These are phyloP conservation scores for Microcaecilia unicolor DNA, from an alignment of 2,797 vertebrate genomes.

Conservation along the genomic window DNA sequence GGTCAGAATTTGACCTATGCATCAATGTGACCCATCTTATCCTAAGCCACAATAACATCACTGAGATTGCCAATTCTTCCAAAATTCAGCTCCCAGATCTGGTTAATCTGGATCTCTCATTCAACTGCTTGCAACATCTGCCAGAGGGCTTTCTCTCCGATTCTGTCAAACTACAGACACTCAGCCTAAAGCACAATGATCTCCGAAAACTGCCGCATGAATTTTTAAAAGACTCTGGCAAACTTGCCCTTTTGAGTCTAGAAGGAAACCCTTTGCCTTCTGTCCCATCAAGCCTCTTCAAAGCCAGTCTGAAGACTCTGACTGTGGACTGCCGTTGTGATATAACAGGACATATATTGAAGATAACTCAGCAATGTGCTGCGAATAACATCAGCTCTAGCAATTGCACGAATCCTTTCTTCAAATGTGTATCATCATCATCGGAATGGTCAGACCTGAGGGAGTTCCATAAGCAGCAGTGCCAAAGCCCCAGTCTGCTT, in stretches of 20 bases:
- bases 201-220: background rate
- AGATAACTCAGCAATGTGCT: background rate
- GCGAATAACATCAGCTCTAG: fast-evolving
- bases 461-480: background rate
- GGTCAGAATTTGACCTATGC: background rate
- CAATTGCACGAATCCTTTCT: fast-evolving
- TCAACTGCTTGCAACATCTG: conserved; percentile 4
- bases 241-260: background rate
- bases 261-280: conserved; percentile 16
- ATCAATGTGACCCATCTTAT: background rate
- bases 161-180: background rate
- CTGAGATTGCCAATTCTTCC: background rate
- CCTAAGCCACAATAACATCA: background rate
- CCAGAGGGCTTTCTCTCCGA: conserved; percentile 1
- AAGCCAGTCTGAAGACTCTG: background rate
- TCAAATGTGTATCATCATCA: fast-evolving
- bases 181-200: conserved; percentile 18
- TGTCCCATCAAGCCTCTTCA: conserved; percentile 7
- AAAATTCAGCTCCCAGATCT: background rate
- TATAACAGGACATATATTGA: fast-evolving
- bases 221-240: conserved; percentile 5
- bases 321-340: conserved; percentile 23
- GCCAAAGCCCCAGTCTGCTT: fast-evolving
- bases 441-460: fast-evolving
- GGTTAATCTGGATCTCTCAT: conserved; percentile 5